phyloP scores from a whole-genome alignment of 2,113 vertebrate species.

The Oriolus oriolus region DNA sequence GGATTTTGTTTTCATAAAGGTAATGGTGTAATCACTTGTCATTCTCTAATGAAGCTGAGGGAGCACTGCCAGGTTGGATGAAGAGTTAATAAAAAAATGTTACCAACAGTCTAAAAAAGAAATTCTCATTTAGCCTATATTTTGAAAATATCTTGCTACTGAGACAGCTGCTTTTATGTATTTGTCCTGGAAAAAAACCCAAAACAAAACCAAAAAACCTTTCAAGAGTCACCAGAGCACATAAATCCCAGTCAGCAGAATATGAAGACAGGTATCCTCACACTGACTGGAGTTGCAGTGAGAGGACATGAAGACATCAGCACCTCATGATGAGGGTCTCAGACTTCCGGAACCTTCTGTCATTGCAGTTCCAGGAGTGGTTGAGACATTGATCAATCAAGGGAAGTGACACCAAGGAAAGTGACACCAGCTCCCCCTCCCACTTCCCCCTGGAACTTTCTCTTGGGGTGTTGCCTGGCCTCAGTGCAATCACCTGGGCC shows the following conservation, averaged over 20 bases:
- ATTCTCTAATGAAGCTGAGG: not conserved
- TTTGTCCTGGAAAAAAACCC: not conserved
- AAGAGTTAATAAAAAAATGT: not conserved
- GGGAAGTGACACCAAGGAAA: not conserved
- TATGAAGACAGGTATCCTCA: not conserved
- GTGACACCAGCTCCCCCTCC: not conserved
- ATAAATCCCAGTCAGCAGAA: not conserved
- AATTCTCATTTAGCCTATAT: not conserved
- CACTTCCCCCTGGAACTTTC: too few relatives aligned
- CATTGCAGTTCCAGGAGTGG: accelerated
- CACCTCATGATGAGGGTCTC: not conserved
- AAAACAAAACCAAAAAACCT: not conserved
- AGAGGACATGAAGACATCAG: not conserved
- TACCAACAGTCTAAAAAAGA: not conserved
- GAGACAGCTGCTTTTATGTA: not conserved
- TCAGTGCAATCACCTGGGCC: not conserved
- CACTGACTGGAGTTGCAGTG: not conserved
- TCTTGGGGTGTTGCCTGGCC: too few relatives aligned
- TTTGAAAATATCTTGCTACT: not conserved
- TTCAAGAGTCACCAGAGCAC: not conserved
- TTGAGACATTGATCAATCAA: not conserved
- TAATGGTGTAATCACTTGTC: not conserved
- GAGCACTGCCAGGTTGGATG: not conserved
- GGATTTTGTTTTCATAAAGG: not conserved
- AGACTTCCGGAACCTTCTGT: not conserved